Conservation (phyloP, 2,888 invertebrate genomes). For the Andrena flavipes region DNA sequence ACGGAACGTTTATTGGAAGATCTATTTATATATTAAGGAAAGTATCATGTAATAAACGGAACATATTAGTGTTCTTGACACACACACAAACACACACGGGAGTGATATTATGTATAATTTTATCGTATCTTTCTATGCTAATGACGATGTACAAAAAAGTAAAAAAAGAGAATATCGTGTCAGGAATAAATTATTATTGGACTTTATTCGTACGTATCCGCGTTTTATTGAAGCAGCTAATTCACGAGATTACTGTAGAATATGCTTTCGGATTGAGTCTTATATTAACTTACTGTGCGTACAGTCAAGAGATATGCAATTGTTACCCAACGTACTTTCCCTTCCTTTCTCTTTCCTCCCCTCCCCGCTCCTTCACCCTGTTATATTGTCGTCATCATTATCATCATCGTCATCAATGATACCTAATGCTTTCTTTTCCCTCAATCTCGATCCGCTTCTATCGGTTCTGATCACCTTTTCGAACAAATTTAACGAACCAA, state of each 20-base stretch:
- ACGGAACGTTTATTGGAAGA: constrained; percentile 62
- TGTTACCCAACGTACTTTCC: constrained; percentile 70
- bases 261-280: constrained; percentile 25
- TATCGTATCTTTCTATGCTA: constrained; percentile 64
- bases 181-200: constrained; percentile 73
- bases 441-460: constrained; percentile 10
- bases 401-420: background rate
- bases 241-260: constrained; percentile 20
- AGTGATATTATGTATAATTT: constrained; percentile 59
- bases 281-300: constrained; percentile 24
- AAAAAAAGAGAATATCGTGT: constrained; percentile 53
- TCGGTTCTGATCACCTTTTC: background rate
- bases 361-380: background rate
- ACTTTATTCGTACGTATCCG: constrained; percentile 63
- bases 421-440: background rate
- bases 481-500: constrained; percentile 11
- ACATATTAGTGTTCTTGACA: constrained; percentile 34
- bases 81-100: constrained; percentile 36
- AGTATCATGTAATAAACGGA: constrained; percentile 49
- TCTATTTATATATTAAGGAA: constrained; percentile 67
- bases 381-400: background rate
- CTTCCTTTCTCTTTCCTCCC: background rate
- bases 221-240: constrained; percentile 59
- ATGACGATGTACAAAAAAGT: constrained; percentile 61
- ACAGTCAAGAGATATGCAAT: constrained; percentile 32